phyloP scores from a whole-genome alignment of 2,797 vertebrate genomes.

The Sebastes ruberrimus region DNA sequence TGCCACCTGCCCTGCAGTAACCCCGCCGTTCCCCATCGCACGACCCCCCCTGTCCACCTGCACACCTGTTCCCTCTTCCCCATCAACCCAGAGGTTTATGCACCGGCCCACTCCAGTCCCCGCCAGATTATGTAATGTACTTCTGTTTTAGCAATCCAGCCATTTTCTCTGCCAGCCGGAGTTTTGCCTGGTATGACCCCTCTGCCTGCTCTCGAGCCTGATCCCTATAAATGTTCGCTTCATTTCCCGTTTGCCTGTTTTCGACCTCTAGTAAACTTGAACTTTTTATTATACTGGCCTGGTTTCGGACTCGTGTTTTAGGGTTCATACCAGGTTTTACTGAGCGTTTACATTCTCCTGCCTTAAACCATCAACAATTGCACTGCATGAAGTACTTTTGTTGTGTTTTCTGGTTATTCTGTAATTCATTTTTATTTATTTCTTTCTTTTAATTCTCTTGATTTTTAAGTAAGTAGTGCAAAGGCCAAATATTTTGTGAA shows the following conservation, averaged over 20 bases:
- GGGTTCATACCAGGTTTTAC: not conserved
- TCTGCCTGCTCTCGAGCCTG: not conserved
- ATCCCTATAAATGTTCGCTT: not conserved
- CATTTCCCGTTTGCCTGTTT: not conserved
- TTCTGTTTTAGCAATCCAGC: not conserved
- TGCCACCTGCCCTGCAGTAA: not conserved
- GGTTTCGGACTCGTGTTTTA: not conserved
- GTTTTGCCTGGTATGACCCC: not conserved
- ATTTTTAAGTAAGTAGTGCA: slow-evolving; percentile 26
- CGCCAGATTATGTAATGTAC: not conserved
- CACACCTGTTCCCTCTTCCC: not conserved
- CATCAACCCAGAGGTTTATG: not conserved
- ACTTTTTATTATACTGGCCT: not conserved
- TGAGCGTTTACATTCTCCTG: not conserved
- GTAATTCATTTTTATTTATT: slow-evolving; percentile 3
- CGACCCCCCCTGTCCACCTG: not conserved
- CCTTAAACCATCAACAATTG: slow-evolving; percentile 30
- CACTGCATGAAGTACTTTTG: not conserved
- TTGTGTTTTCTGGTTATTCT: slow-evolving; percentile 19
- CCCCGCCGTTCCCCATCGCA: not conserved
- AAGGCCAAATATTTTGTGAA: slow-evolving; percentile 12
- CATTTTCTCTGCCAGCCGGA: not conserved
- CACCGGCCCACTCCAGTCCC: not conserved
- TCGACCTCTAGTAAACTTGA: not conserved
- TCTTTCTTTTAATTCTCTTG: not conserved